A percentile compares a stretch with the other conserved stretches of the same genome.
phyloP scores from a whole-genome alignment of 1,140 invertebrate species.

The Drosophila truncata region DNA sequence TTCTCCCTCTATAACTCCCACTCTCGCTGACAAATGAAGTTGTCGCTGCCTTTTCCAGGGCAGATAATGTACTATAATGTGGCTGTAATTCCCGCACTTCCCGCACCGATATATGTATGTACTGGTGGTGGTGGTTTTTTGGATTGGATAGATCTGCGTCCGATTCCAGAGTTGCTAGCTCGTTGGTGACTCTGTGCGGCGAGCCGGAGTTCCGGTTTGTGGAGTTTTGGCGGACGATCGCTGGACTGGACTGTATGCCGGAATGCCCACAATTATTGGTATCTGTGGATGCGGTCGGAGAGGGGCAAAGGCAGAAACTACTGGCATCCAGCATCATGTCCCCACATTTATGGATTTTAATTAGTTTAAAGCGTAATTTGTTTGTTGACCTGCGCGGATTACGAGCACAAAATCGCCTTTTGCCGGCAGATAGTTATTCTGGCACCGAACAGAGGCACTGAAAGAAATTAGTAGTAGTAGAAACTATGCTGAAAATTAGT shows the following conservation, averaged over 20 bases:
- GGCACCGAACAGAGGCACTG: slow-evolving; percentile 8
- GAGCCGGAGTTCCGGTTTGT: slow-evolving; percentile 72
- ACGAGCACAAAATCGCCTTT: slow-evolving; percentile 37
- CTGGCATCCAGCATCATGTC: slow-evolving; percentile 39
- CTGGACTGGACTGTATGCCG: slow-evolving; percentile 26
- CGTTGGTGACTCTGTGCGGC: slow-evolving; percentile 47
- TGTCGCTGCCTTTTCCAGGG: slow-evolving; percentile 35
- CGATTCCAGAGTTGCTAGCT: slow-evolving; percentile 33
- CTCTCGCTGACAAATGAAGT: slow-evolving; percentile 51
- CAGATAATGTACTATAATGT: slow-evolving; percentile 76
- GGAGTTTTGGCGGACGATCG: slow-evolving; percentile 32
- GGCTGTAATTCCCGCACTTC: slow-evolving; percentile 56
- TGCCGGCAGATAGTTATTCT: slow-evolving; percentile 14
- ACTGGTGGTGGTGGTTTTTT: slow-evolving; percentile 61
- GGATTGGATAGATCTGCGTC: slow-evolving; percentile 25
- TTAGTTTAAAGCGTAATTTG: slow-evolving; percentile 65
- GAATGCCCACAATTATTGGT: slow-evolving; percentile 61
- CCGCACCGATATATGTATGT: slow-evolving; percentile 39
- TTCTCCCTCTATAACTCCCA: not conserved
- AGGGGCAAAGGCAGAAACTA: not conserved
- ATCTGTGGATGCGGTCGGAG: slow-evolving; percentile 28
- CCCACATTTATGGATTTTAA: slow-evolving; percentile 67
- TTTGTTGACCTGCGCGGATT: slow-evolving; percentile 27
- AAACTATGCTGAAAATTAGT: not conserved
- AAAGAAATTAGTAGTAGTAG: not conserved